Evolutionary conservation across 2,797 vertebrate species (phyloP).

Genomic region (Dryobates pubescens): DNA sequence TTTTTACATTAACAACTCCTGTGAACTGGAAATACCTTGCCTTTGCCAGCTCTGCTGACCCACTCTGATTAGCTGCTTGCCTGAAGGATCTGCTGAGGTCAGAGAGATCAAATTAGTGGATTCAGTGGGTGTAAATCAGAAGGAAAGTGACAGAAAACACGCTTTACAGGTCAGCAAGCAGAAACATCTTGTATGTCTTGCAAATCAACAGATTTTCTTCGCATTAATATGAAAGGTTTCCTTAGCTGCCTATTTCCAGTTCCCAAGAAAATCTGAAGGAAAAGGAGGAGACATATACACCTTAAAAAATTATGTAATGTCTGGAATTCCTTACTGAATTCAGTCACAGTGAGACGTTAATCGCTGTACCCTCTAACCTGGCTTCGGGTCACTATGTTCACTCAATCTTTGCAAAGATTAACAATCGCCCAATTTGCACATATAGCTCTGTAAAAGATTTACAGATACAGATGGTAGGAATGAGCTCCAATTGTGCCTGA

Average conservation of each 20-base stretch:
- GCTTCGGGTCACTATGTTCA: slow-evolving; percentile 38
- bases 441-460: slow-evolving; percentile 54
- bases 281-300: neutral
- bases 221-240: neutral
- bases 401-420: slow-evolving; percentile 58
- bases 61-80: neutral
- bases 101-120: neutral
- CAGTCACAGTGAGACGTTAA: neutral
- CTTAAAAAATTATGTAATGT: neutral
- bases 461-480: neutral
- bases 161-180: neutral
- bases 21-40: too few species aligned
- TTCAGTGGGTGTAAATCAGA: neutral
- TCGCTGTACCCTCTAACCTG: neutral
- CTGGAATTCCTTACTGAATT: neutral
- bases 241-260: neutral
- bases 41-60: neutral
- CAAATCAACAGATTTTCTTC: neutral
- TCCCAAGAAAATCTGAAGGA: neutral
- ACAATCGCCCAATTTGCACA: slow-evolving; percentile 6
- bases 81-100: neutral
- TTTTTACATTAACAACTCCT: too few species aligned
- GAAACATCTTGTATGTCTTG: neutral
- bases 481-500: neutral
- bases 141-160: neutral